Conservation (phyloP, 2,888 invertebrate genomes). For the Seira musarum region DNA sequence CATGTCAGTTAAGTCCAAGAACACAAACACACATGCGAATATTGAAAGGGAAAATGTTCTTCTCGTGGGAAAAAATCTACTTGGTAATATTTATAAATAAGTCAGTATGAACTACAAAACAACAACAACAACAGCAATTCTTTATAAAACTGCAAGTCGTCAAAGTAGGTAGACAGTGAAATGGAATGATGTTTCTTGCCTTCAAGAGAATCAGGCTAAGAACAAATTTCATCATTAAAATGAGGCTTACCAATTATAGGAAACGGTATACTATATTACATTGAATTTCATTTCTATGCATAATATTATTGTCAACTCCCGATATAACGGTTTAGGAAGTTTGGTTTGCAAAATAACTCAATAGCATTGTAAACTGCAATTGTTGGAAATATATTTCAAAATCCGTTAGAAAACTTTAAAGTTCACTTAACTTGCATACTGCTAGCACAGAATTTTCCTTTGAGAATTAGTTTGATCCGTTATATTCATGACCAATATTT, state of each 20-base stretch:
- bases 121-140: no score
- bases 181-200: conserved; percentile 24
- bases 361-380: no score
- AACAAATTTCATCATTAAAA: conserved; percentile 23
- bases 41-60: conserved; percentile 55
- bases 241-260: conserved; percentile 26
- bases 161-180: conserved; percentile 14
- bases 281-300: not conserved
- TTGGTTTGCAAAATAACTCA: no score
- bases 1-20: no score
- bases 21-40: conserved; percentile 28
- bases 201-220: conserved; percentile 48
- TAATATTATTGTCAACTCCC: not conserved
- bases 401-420: no score
- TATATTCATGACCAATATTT: no score
- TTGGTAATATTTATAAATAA: not conserved
- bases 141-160: not conserved
- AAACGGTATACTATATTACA: not conserved
- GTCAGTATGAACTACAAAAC: no score
- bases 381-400: no score
- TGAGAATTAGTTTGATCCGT: no score
- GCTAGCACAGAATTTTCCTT: no score
- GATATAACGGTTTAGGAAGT: no score
- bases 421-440: no score
- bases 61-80: conserved; percentile 48